phyloP scores from a whole-genome alignment of 2,888 invertebrate genomes.

The Lasioglossum malachurum region DNA sequence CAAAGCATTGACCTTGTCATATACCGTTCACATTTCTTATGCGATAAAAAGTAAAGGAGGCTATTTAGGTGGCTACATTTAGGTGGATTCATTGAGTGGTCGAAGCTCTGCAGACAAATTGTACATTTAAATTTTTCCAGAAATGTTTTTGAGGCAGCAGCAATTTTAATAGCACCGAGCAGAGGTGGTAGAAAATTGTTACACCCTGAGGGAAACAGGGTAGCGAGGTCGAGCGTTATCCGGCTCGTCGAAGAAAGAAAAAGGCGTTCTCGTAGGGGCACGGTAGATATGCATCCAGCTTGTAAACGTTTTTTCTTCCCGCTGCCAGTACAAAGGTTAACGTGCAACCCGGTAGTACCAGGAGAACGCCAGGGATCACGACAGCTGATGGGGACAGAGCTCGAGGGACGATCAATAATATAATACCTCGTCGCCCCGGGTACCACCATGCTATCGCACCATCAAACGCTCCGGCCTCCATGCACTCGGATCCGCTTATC shows the following conservation, averaged over 20 bases:
- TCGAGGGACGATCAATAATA: constrained; percentile 81
- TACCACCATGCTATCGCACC: constrained; percentile 77
- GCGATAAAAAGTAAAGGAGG: too few relatives aligned
- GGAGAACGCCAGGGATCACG: constrained; percentile 77
- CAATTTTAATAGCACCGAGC: background rate
- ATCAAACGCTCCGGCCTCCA: constrained; percentile 74
- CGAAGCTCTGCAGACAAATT: background rate
- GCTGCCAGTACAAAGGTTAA: constrained; percentile 63
- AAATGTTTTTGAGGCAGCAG: background rate
- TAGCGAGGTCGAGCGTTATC: background rate
- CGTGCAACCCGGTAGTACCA: constrained; percentile 77
- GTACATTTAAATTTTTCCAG: background rate
- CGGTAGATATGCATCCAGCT: constrained; percentile 45
- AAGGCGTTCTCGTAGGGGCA: constrained; percentile 5
- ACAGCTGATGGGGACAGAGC: constrained; percentile 80
- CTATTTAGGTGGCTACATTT: too few relatives aligned
- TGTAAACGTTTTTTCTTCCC: constrained; percentile 59
- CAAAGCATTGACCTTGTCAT: too few relatives aligned
- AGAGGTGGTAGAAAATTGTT: background rate
- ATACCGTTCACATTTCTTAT: too few relatives aligned
- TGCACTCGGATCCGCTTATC: constrained; percentile 62
- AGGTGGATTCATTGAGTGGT: background rate
- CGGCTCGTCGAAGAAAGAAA: constrained; percentile 10
- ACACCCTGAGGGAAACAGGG: background rate
- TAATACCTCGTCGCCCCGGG: constrained; percentile 80